Base-by-base conservation (phyloP, 2,888 invertebrate genomes). In the Tortricodes alternella region DNA sequence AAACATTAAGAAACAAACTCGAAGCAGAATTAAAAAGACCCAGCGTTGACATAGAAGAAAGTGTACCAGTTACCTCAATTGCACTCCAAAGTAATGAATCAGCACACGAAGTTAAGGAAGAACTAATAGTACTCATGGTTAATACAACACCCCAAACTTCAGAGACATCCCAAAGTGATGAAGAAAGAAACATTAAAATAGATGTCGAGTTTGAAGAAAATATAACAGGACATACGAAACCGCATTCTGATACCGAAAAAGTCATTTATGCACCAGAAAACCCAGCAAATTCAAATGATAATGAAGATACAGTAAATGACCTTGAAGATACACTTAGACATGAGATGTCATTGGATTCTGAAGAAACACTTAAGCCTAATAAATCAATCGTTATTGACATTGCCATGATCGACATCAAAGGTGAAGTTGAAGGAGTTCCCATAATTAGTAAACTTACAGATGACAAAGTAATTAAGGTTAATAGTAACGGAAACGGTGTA, bases 11-110 rank as follows among this genome's bases (percentile, higher is more conserved):
- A 24, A 29, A n/a, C 2, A 38, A 44, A 11, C 19, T 50, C 4
- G 41, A 41, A 7, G 13, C 39, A 2, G 24, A 19, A 7, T 6
- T 29, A 23, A 24, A 56, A 50, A 19, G 58, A 34, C 29, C 39
- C 8, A 27, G 59, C 37, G 29, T 18, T 19, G 41, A 50, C 21
- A 35, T 34, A 35, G 56, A 59, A 13, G 24, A 19, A 29, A 16
- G 11, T 23, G 15, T 19, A 19, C 6, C 27, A 35, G 27, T 13
- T 16, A 6, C 27, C 6, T 21, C n/a, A 27, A 21, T 41, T 9
- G 15, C 27, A 15, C 0, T 16, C 8, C 27, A 43, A 9, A 6
- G 6, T 21, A 27, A 21, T 6, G 8, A 19, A 27, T 27, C 27
- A 15, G 9, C 8, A 7, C 32, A 41, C 32, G 19, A 16, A 13